Evolutionary conservation across 2,113 vertebrate species (phyloP), one percentile per base, ranked within the genome.

Genomic region (Cynocephalus volans): DNA sequence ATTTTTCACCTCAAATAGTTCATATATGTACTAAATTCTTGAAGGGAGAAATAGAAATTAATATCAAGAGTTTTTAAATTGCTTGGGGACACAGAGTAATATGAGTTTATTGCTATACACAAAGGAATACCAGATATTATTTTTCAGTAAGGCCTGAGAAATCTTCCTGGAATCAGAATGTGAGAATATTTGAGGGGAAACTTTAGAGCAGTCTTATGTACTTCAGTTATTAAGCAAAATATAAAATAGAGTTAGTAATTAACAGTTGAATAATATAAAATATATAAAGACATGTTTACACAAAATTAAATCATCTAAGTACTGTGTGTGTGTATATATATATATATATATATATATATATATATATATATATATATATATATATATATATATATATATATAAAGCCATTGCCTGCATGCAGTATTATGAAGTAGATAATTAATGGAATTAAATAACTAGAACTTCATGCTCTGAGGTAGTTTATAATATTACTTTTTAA

Each of bases 21-120:
- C 92, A 33, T 24, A 33, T 6, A 58, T 50, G 4, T 62, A 60
- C 54, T 90, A 69, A 73, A n/a, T 4, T 72, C 23, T 28, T 93
- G 48, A 93, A 96, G 95, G 2, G 28, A 60, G 48, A 91, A 96
- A 90, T 5, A 56, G 56, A 95, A 93, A 85, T 65, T 64, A 96
- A 45, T 77, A 89, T 33, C 82, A 88, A 93, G 36, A 79, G 28
- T 89, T 83, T 79, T 69, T 36, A 76, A 96, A 95, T 80, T 93
- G 24, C 45, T 94, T 80, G 21, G 64, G 41, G 64, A 93, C 31
- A 93, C 86, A 14, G 6, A 91, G 2, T 0, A 93, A 19, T 81
- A 84, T 26, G 19, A 62, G 12, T 56, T 82, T 64, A 52, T 75
- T 86, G 3, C 15, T 91, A 83, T 26, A 50, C 18, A 18, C 41